These are phyloP conservation scores for Chaetorhynchus papuensis DNA, from an alignment of 2,113 vertebrate species.

Conservation along the genomic window DNA sequence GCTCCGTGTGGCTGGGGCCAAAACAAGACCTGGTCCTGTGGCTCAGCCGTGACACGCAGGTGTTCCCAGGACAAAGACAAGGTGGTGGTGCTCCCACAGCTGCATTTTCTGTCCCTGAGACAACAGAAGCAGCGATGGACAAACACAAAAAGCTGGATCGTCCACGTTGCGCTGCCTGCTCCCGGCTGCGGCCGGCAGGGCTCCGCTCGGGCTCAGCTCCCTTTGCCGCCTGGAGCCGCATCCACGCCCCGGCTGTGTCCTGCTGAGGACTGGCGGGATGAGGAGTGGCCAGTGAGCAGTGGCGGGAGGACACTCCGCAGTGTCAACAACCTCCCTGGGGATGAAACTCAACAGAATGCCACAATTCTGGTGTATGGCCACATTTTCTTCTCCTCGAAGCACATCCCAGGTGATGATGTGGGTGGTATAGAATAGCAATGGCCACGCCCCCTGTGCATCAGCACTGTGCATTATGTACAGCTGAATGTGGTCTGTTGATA, in stretches of 20 bases:
- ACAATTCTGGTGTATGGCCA: no score
- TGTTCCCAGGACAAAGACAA: neutral
- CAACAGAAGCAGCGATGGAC: neutral
- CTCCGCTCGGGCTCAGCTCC: neutral
- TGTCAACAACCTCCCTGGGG: neutral
- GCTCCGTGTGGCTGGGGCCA: neutral
- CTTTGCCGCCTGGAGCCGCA: accelerated
- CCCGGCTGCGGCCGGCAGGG: accelerated
- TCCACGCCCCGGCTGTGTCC: accelerated
- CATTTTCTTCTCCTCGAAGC: no score
- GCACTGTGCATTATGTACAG: neutral
- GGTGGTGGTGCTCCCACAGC: neutral
- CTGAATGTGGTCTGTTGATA: neutral
- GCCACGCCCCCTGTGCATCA: neutral
- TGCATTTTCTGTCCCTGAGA: accelerated
- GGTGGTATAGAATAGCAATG: no score
- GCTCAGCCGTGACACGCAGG: accelerated
- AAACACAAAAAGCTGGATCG: accelerated
- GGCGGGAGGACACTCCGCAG: accelerated
- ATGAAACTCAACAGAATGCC: accelerated
- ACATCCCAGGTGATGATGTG: neutral
- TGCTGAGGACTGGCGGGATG: neutral
- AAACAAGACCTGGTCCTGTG: neutral
- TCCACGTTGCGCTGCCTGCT: accelerated
- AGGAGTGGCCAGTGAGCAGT: no score